Evolutionary conservation across 2,888 invertebrate genomes (phyloP), one percentile per base, ranked within the genome.

Genomic region (Ennomos quercinarius): DNA sequence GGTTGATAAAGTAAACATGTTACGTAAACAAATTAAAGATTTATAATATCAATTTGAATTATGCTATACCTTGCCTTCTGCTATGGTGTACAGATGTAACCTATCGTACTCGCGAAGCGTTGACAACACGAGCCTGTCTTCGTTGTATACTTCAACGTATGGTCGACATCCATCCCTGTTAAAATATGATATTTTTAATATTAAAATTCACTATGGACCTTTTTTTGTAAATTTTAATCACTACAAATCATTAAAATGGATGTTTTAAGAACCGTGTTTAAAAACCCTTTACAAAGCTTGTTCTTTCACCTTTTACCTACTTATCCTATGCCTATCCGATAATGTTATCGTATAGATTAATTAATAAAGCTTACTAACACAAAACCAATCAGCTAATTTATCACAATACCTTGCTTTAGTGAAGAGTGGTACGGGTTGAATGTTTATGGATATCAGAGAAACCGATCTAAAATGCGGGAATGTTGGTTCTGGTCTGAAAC

Each of bases 351-450:
- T 1, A 17, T 17, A 17, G 17, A 17, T 17, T 3, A 17, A 17
- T 17, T 3, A 17, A 17, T 17, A 17, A 17, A 27, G 27, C 27
- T 27, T 27, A 2, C 17, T 27, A 27, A 27, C 27, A n/a, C 4
- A 0, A 4, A 27, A 27, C 6, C 27, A 27, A 27, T 4, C 3
- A 27, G 6, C 6, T 6, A 27, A 37, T 37, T 46, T n/a, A 54
- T 11, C 9, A 34, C 10, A 12, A 56, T 74, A 96, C 96, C 95
- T 96, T 58, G 97, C 95, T 93, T 97, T 97, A 9, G 98, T 99
- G 90, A 99, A 99, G 12, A 98, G 89, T 2, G 99, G 99, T 44
- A 99, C 96, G 0, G 99, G 98, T 72, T 96, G 95, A 74, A 99
- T 94, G 11, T 95, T 95, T 9, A 99, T 78, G 6, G 96, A 96